A percentile compares a stretch with the other conserved stretches of the same genome.
phyloP scores from a whole-genome alignment of 2,113 vertebrate species.

The Podarcis muralis region DNA sequence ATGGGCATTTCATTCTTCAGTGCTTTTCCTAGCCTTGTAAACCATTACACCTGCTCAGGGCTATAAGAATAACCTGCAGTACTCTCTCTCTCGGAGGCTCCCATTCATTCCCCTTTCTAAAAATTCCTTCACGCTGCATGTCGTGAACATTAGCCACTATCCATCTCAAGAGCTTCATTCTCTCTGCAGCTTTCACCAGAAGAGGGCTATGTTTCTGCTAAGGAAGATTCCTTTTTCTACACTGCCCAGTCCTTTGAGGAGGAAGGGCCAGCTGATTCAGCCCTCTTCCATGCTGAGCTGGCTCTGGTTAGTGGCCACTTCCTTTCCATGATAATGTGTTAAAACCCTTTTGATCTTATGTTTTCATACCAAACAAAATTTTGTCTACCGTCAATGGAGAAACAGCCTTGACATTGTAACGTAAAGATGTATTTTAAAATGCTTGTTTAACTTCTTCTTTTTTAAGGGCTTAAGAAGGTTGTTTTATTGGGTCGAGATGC shows the following conservation, averaged over 20 bases:
- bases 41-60: neutral
- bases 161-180: constrained; percentile 72
- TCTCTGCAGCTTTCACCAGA: constrained; percentile 90
- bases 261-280: constrained; percentile 82
- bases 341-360: constrained; percentile 19
- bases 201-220: constrained; percentile 87
- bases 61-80: constrained; percentile 24
- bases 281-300: constrained; percentile 90
- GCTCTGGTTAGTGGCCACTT: constrained; percentile 88
- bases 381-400: neutral
- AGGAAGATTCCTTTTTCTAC: constrained; percentile 87
- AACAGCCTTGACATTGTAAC: constrained; percentile 15
- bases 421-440: constrained; percentile 32
- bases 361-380: constrained; percentile 18
- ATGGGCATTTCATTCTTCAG: neutral
- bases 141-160: constrained; percentile 45
- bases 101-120: constrained; percentile 44
- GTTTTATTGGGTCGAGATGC: neutral
- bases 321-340: constrained; percentile 57
- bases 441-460: constrained; percentile 29
- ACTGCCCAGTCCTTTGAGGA: constrained; percentile 82
- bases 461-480: constrained; percentile 15
- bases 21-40: neutral
- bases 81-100: constrained; percentile 4
- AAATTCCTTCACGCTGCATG: neutral